Conservation (phyloP, 2,113 vertebrate species). For the Pogona vitticeps region DNA sequence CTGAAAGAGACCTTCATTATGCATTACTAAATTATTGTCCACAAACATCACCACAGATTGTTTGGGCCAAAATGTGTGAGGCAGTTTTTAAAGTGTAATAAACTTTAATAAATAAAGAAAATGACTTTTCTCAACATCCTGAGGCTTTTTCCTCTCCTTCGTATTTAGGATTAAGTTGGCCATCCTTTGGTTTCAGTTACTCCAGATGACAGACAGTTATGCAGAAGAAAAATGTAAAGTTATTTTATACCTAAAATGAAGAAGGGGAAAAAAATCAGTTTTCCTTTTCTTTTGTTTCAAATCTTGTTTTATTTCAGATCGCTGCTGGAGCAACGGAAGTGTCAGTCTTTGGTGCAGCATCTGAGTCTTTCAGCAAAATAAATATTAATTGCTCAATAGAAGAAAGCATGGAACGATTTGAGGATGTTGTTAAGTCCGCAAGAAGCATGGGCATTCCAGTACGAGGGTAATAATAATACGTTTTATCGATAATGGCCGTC, state of each 20-base stretch:
- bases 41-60: too few relatives aligned
- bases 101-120: too few relatives aligned
- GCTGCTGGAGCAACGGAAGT: constrained; percentile 91
- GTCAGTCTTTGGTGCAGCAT: constrained; percentile 92
- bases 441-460: constrained; percentile 85
- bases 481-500: constrained; percentile 38
- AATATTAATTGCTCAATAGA: constrained; percentile 95
- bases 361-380: constrained; percentile 89
- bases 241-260: background rate
- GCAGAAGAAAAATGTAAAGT: background rate
- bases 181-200: background rate
- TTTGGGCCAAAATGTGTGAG: too few relatives aligned
- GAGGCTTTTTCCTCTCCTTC: background rate
- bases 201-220: background rate
- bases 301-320: constrained; percentile 78
- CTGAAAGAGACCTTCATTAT: too few relatives aligned
- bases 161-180: too few relatives aligned
- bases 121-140: background rate
- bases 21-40: too few relatives aligned
- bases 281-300: background rate
- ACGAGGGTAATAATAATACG: constrained; percentile 84
- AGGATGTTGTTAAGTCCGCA: constrained; percentile 84
- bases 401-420: constrained; percentile 91
- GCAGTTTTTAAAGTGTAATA: too few relatives aligned
- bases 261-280: too few relatives aligned